These are phyloP conservation scores for Bombus ignitus DNA, from an alignment of 1,140 invertebrate species.

Conservation along the genomic window DNA sequence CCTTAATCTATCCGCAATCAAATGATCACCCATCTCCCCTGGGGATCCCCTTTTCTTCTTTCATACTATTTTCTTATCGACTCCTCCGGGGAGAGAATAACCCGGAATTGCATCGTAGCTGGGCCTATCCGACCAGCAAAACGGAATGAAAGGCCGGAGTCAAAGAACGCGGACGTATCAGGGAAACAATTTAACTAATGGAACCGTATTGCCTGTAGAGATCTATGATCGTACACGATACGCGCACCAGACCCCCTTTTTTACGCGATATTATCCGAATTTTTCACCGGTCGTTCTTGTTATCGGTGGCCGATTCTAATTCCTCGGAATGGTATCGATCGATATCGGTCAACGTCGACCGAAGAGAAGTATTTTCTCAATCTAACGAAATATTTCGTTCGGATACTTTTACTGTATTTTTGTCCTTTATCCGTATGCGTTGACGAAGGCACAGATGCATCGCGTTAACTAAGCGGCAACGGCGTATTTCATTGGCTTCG, in stretches of 20 bases:
- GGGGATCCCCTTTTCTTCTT: constrained; percentile 40
- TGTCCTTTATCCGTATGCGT: no score
- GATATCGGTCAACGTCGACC: constrained; percentile 16
- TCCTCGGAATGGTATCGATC: constrained; percentile 29
- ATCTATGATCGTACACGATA: constrained; percentile 42
- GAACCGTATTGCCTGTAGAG: constrained; percentile 74
- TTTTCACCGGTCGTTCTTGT: constrained; percentile 30
- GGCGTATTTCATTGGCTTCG: constrained; percentile 39
- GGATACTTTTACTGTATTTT: rapidly evolving
- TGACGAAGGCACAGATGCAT: no score
- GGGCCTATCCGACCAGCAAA: constrained; percentile 30
- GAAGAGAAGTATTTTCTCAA: neutral
- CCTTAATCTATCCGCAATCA: constrained; percentile 58
- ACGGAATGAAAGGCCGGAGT: constrained; percentile 46
- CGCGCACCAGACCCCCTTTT: neutral
- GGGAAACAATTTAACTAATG: constrained; percentile 81
- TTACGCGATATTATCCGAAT: constrained; percentile 24
- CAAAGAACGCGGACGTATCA: constrained; percentile 65
- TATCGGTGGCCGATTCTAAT: constrained; percentile 53
- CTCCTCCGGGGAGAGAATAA: constrained; percentile 35
- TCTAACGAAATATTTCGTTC: no score
- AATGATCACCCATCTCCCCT: constrained; percentile 40
- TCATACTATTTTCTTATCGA: constrained; percentile 47
- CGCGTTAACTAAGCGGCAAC: neutral
- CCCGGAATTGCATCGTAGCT: constrained; percentile 50